Evolutionary conservation across 2,797 vertebrate species (phyloP).

Genomic region (Falco novaeseelandiae): DNA sequence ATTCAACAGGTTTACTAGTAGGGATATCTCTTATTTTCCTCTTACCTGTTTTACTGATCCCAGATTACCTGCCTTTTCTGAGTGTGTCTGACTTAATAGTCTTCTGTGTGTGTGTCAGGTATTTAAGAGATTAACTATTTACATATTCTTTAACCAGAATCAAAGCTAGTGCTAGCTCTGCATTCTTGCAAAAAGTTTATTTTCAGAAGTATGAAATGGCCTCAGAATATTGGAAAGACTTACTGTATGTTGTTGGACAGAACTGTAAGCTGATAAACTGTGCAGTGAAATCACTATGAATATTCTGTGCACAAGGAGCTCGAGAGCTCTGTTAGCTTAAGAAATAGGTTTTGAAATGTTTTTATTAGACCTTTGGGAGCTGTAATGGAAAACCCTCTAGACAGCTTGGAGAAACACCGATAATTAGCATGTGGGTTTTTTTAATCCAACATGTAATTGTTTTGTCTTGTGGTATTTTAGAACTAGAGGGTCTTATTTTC

Average conservation of each 20-base stretch:
- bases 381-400: slow-evolving; percentile 2
- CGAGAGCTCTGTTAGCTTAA: slow-evolving; percentile 43
- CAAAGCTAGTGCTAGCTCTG: background rate
- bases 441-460: background rate
- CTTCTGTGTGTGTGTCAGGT: background rate
- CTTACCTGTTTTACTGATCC: background rate
- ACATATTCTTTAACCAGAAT: background rate
- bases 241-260: background rate
- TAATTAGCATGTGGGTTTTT: slow-evolving; percentile 30
- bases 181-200: background rate
- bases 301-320: background rate
- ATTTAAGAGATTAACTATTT: background rate
- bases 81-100: background rate
- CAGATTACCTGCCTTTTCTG: fast-evolving
- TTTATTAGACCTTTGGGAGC: slow-evolving; percentile 37
- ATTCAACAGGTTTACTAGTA: background rate
- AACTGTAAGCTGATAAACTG: background rate
- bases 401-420: background rate
- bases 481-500: background rate
- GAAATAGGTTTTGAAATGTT: slow-evolving; percentile 28
- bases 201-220: background rate
- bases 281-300: background rate
- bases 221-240: background rate
- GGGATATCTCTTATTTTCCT: background rate
- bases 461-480: slow-evolving; percentile 27